Evolutionary conservation across 1,140 invertebrate species (phyloP).

Genomic region (Thalassaphorura encarpata): DNA sequence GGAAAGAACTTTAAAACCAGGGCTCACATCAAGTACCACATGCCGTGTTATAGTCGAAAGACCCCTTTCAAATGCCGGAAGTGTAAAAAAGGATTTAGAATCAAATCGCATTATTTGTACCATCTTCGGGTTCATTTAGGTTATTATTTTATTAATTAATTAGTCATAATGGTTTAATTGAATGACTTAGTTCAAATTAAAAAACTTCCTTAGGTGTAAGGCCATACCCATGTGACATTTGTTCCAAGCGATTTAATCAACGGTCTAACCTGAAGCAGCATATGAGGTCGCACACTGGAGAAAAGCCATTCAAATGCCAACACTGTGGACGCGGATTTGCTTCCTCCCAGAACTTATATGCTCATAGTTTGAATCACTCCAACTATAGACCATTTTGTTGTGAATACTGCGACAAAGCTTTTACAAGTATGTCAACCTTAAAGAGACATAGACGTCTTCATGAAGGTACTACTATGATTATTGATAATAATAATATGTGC

Average conservation of each 20-base stretch:
- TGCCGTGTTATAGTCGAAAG: slow-evolving; percentile 31
- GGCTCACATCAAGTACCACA: slow-evolving; percentile 37
- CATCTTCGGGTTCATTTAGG: slow-evolving; percentile 40
- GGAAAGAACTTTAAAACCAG: slow-evolving; percentile 47
- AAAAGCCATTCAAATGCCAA: slow-evolving; percentile 32
- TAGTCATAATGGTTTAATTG: background rate
- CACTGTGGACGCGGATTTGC: slow-evolving; percentile 29
- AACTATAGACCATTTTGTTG: slow-evolving; percentile 37
- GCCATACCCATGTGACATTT: slow-evolving; percentile 46
- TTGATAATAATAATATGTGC: background rate
- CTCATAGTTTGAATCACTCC: slow-evolving; percentile 29
- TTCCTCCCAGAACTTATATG: slow-evolving; percentile 26
- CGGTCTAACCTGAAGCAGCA: slow-evolving; percentile 37
- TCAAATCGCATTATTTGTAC: slow-evolving; percentile 33
- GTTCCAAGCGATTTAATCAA: slow-evolving; percentile 43
- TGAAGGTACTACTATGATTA: slow-evolving; percentile 28
- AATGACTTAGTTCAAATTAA: background rate
- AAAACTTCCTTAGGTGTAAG: slow-evolving; percentile 41
- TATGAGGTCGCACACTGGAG: slow-evolving; percentile 33
- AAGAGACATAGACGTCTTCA: slow-evolving; percentile 38
- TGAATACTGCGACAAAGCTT: slow-evolving; percentile 37
- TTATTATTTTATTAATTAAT: no score
- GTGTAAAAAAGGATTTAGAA: slow-evolving; percentile 33
- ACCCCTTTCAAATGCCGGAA: slow-evolving; percentile 31
- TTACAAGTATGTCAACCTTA: slow-evolving; percentile 38